Percentiles rank a stretch among this genome's conserved stretches.
These are phyloP conservation scores for Channa maculata DNA, from an alignment of 2,113 vertebrate species.

Conservation along the genomic window DNA sequence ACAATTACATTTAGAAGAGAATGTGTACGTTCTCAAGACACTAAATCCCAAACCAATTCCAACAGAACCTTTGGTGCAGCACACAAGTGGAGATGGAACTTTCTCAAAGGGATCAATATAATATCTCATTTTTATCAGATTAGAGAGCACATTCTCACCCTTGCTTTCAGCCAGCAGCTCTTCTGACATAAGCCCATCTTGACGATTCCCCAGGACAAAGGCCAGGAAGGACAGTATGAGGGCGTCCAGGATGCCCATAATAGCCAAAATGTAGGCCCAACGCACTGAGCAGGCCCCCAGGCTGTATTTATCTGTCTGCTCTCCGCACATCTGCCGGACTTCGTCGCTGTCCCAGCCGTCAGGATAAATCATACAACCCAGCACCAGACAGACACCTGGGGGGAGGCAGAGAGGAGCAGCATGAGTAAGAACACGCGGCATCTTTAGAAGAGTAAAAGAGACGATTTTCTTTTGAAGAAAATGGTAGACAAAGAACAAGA, in stretches of 20 bases:
- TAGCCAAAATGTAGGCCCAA: slow-evolving; percentile 96
- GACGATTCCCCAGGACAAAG: slow-evolving; percentile 96
- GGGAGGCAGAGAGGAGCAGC: background rate
- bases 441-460: slow-evolving; percentile 1
- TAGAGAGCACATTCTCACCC: slow-evolving; percentile 83
- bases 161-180: slow-evolving; percentile 97
- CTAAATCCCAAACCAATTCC: background rate
- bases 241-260: slow-evolving; percentile 96
- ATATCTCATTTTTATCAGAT: slow-evolving; percentile 16
- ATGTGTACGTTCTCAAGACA: background rate
- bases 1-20: no score
- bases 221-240: slow-evolving; percentile 97
- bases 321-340: slow-evolving; percentile 94
- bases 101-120: slow-evolving; percentile 17
- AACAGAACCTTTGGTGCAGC: background rate
- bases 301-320: slow-evolving; percentile 96
- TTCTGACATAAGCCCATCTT: slow-evolving; percentile 96
- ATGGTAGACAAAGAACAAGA: slow-evolving; percentile 14
- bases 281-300: slow-evolving; percentile 95
- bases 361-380: slow-evolving; percentile 97
- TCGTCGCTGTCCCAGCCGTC: slow-evolving; percentile 96
- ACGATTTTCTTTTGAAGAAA: slow-evolving; percentile 16
- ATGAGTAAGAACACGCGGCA: background rate
- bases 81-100: background rate
- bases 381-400: slow-evolving; percentile 92